Conservation (phyloP, 2,888 invertebrate species). For the Polyommatus iphigenia region DNA sequence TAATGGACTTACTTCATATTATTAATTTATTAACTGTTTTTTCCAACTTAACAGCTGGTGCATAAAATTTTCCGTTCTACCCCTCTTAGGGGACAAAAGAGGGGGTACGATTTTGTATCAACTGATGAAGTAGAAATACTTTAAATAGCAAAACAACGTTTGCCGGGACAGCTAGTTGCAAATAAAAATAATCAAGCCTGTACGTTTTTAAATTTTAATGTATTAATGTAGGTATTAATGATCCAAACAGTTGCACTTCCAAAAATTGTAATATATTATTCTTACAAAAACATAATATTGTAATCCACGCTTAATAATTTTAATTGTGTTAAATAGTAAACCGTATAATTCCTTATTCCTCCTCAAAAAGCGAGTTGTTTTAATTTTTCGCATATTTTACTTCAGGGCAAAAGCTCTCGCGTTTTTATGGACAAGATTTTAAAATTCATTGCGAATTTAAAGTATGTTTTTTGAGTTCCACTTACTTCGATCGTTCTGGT, state of each 20-base stretch:
- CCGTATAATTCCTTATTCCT: background rate
- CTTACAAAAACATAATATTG: background rate
- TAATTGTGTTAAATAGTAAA: background rate
- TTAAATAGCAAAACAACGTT: no score
- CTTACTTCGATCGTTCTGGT: background rate
- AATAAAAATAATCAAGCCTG: no score
- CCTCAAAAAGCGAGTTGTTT: background rate
- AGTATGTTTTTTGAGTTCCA: background rate
- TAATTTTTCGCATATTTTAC: background rate
- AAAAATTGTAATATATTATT: background rate
- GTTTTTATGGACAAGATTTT: background rate
- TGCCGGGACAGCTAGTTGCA: no score
- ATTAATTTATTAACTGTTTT: no score
- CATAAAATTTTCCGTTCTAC: no score
- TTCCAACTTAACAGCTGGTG: no score
- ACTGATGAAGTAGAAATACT: no score
- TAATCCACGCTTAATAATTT: background rate
- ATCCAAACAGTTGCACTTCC: background rate
- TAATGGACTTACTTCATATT: no score
- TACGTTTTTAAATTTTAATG: no score
- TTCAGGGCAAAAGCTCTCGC: background rate
- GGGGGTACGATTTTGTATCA: no score
- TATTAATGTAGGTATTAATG: background rate
- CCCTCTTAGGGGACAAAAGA: no score
- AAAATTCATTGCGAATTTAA: background rate